Percentiles rank a stretch among this genome's conserved stretches.
Evolutionary conservation across 2,113 vertebrate species (phyloP).

Genomic region (Ptilorrhoa leucosticta): DNA sequence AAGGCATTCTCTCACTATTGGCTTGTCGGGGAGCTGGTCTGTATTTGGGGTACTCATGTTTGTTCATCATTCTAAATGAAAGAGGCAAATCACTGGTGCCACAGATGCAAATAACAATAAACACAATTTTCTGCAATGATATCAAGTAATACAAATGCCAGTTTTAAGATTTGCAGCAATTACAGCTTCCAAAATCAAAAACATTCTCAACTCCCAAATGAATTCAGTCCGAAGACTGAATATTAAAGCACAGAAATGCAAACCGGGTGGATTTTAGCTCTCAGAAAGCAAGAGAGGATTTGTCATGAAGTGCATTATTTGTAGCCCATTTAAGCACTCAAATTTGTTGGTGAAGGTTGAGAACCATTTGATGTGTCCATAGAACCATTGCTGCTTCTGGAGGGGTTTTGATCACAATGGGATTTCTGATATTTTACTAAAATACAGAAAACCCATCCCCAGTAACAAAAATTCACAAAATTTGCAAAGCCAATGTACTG

Average conservation of each 20-base stretch:
- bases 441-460: background rate
- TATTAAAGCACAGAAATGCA: accelerated
- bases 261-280: background rate
- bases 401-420: background rate
- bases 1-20: background rate
- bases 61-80: background rate
- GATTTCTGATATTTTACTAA: background rate
- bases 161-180: background rate
- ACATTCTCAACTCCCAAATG: background rate
- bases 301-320: background rate
- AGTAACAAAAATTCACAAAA: background rate
- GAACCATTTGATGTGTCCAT: background rate
- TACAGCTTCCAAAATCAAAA: background rate
- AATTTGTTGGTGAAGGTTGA: background rate
- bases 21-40: background rate
- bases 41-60: background rate
- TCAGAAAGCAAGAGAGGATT: background rate
- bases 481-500: accelerated
- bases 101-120: background rate
- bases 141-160: background rate
- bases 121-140: background rate
- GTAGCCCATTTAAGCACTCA: background rate
- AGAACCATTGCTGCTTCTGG: accelerated
- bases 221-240: background rate
- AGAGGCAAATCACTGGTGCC: background rate